These are phyloP conservation scores for Geotrypetes seraphini DNA, from an alignment of 2,797 vertebrate species.

Conservation along the genomic window DNA sequence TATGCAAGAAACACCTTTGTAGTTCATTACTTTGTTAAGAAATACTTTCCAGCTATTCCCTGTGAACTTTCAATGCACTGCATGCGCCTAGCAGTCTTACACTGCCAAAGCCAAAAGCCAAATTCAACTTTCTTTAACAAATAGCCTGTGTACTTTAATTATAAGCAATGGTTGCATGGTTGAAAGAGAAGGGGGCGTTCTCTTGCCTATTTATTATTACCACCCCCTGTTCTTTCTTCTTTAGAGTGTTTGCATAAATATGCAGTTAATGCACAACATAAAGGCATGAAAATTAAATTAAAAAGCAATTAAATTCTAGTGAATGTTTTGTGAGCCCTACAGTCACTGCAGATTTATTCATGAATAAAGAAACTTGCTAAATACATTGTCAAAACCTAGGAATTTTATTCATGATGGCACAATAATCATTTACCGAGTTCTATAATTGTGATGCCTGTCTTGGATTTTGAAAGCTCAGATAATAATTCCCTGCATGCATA, in stretches of 20 bases:
- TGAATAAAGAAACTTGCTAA: constrained; percentile 35
- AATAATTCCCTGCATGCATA: constrained; percentile 11
- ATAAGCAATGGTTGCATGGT: neutral
- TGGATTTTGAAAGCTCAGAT: constrained; percentile 32
- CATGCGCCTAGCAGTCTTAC: neutral
- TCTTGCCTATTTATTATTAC: neutral
- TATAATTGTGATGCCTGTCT: constrained; percentile 32
- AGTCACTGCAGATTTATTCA: constrained; percentile 20
- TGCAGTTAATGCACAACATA: constrained; percentile 4
- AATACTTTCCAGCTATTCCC: neutral
- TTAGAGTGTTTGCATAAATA: neutral
- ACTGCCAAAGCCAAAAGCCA: neutral
- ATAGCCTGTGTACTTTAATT: neutral
- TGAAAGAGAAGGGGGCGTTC: neutral
- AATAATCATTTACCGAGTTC: constrained; percentile 31
- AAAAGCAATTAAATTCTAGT: constrained; percentile 21
- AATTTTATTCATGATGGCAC: constrained; percentile 33
- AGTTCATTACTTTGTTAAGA: too few species aligned
- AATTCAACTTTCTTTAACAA: neutral
- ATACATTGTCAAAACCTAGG: constrained; percentile 31
- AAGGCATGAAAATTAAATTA: constrained; percentile 14
- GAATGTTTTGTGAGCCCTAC: constrained; percentile 15
- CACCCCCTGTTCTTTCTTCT: rapidly evolving
- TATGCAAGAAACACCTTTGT: too few species aligned
- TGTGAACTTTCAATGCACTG: neutral